A percentile compares a stretch with the other conserved stretches of the same genome.
These are phyloP conservation scores for Platerodrilus igneus DNA, from an alignment of 2,888 invertebrate genomes.

Conservation along the genomic window DNA sequence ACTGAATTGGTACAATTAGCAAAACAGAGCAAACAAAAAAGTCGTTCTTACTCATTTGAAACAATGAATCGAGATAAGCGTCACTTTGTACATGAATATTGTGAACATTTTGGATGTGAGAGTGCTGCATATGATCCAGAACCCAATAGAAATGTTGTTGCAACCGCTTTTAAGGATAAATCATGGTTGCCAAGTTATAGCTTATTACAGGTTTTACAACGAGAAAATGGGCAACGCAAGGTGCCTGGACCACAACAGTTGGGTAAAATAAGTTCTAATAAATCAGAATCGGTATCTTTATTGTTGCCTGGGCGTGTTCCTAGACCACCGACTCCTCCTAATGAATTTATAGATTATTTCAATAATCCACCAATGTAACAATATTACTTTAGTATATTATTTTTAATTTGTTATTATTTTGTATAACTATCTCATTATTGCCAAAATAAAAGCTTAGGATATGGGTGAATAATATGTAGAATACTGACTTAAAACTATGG, in stretches of 20 bases:
- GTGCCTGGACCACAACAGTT: slow-evolving; percentile 67
- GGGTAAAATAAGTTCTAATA: slow-evolving; percentile 29
- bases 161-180: slow-evolving; percentile 67
- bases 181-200: slow-evolving; percentile 88
- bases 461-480: no score
- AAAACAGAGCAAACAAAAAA: slow-evolving; percentile 64
- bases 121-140: slow-evolving; percentile 93
- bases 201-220: slow-evolving; percentile 73
- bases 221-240: slow-evolving; percentile 73
- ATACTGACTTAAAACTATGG: no score
- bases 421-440: no score
- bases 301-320: slow-evolving; percentile 31
- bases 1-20: slow-evolving; percentile 81
- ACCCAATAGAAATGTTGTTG: slow-evolving; percentile 93
- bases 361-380: slow-evolving; percentile 32
- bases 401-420: no score
- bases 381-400: no score
- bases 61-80: slow-evolving; percentile 92
- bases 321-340: slow-evolving; percentile 30
- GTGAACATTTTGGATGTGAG: slow-evolving; percentile 91
- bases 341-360: slow-evolving; percentile 36
- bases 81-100: slow-evolving; percentile 89
- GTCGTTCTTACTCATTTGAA: slow-evolving; percentile 73
- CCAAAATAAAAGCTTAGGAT: no score
- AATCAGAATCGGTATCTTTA: slow-evolving; percentile 39